Base-by-base conservation (phyloP, 2,797 vertebrate genomes). In the Tolypeutes matacus region DNA sequence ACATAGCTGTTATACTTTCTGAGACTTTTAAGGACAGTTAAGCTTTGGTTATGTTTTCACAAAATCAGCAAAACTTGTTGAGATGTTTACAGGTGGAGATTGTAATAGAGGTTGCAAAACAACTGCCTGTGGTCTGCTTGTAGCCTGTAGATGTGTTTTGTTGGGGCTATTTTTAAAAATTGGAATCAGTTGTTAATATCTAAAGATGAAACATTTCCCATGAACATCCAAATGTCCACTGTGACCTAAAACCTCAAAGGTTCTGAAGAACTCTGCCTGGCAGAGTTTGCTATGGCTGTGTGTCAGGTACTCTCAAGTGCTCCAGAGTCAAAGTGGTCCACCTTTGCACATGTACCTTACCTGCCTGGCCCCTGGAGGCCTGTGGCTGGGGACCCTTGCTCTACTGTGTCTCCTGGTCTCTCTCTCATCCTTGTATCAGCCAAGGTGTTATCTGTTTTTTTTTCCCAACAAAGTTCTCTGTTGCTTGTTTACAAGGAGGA, bases 11-110 rank as follows among this genome's bases (percentile, higher is more conserved):
- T 76, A 73, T 1, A 60, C 1, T 56, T 90, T 64, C 64, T 67
- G 72, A 86, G 29, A 89, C 64, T 64, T 83, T 78, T 87, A 75
- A 94, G 69, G 81, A 83, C 21, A 93, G n/a, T 64, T 82, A 76
- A 86, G 49, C 29, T 92, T 82, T 46, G 86, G 17, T 86, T 77
- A 31, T 12, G 69, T 56, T 89, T 86, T 62, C 36, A 69, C 49
- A 27, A 58, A 67, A 85, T 64, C 67, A 73, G 27, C 23, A 86
- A 80, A 75, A 65, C 73, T 46, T 70, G 46, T 1, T 51, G 73
- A 85, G 46, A 42, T 96, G 25, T 58, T 70, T 81, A 20, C 58
- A 70, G 39, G 42, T 58, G 42, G 42, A 60, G 7, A 81, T 27
- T 81, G 9, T 72, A 62, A 65, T 11, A 80, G 65, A 64, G 1